Evolutionary conservation across 1,140 invertebrate species (phyloP), one percentile per base, ranked within the genome.

Genomic region (Hestina assimilis): DNA sequence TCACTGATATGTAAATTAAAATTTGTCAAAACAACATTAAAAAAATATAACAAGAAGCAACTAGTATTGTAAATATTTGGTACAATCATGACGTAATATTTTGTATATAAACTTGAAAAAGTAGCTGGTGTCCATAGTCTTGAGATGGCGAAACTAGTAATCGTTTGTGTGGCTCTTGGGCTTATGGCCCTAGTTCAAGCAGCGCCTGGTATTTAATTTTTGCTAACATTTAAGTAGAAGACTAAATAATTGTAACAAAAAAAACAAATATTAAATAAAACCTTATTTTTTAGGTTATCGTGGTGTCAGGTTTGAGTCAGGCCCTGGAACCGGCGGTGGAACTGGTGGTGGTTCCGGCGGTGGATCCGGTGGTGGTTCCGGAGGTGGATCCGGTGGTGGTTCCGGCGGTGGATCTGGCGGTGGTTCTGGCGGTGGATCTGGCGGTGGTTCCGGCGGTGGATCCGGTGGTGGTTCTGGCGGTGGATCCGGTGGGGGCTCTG

Each of bases 131-230:
- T 29, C 12, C 47, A 58, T 41, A 46, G 29, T 59, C 21, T 31
- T 24, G 19, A 45, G 24, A 59, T 59, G 56, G 38, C 42, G 11
- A 51, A 41, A 6, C 40, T 59, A 40, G 42, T 41, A 5, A 23
- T 59, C 20, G 19, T 35, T 59, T 59, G 56, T 59, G 29, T 59
- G 41, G 56, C 41, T 48, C 33, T 59, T n/a, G 56, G 26, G 42
- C 47, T 52, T 17, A 11, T 51, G 3, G 56, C 47, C 19, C 29
- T 21, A 15, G 48, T 43, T 3, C 28, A 46, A 20, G 56, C 48
- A 21, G 56, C 56, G 19, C 56, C 56, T 52, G 56, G 56, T 59
- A 29, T 15, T 0, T 35, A 40, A 7, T 9, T 5, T n/a, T n/a
- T n/a, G n/a, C n/a, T n/a, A n/a, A n/a, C n/a, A n/a, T n/a, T n/a